Conservation (phyloP, 2,888 invertebrate species). For the Cheilosia soror region DNA sequence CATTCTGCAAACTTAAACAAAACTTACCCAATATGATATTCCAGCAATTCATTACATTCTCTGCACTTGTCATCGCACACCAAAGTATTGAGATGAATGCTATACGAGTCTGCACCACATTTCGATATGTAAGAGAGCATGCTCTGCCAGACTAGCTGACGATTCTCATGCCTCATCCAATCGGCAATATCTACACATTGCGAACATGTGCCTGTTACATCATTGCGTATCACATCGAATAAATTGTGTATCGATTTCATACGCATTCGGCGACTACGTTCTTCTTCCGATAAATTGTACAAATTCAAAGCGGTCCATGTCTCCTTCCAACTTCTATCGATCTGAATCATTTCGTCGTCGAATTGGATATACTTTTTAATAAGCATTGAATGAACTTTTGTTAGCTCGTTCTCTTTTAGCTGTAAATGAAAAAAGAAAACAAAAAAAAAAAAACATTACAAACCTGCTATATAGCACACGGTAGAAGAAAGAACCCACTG, state of each 20-base stretch:
- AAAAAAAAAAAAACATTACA: not conserved
- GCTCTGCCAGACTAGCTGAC: slow-evolving; percentile 82
- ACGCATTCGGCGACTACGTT: slow-evolving; percentile 81
- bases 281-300: slow-evolving; percentile 81
- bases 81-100: slow-evolving; percentile 81
- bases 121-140: slow-evolving; percentile 82
- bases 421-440: slow-evolving; percentile 51
- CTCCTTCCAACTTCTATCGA: slow-evolving; percentile 85
- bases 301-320: slow-evolving; percentile 83
- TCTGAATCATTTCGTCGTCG: slow-evolving; percentile 86
- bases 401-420: slow-evolving; percentile 81
- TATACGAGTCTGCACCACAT: slow-evolving; percentile 81
- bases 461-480: not conserved
- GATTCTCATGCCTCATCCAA: slow-evolving; percentile 81
- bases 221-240: slow-evolving; percentile 81
- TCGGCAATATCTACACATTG: slow-evolving; percentile 81
- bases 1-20: not conserved
- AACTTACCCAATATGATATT: slow-evolving; percentile 82
- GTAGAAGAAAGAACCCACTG: slow-evolving; percentile 80
- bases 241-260: slow-evolving; percentile 81
- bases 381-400: slow-evolving; percentile 81
- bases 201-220: slow-evolving; percentile 80
- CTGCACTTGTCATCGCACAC: slow-evolving; percentile 81
- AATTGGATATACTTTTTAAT: slow-evolving; percentile 85
- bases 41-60: slow-evolving; percentile 81